Conservation (phyloP, 2,113 vertebrate species). For the Eptesicus fuscus region DNA sequence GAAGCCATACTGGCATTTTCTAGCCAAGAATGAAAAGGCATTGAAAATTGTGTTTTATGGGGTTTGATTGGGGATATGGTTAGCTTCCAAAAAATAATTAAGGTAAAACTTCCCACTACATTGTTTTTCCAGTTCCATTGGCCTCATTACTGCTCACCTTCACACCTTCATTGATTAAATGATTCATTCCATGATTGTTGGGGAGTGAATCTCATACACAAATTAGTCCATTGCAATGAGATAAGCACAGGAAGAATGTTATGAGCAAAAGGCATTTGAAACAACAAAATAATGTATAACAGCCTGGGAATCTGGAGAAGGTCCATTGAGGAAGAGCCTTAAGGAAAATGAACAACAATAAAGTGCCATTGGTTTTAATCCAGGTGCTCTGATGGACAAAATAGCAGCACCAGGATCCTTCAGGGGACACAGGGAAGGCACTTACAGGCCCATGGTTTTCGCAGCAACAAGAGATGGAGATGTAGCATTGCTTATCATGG, state of each 20-base stretch:
- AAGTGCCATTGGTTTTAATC: not conserved
- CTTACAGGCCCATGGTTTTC: rapidly evolving
- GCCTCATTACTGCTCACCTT: not conserved
- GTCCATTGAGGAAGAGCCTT: not conserved
- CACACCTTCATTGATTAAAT: not conserved
- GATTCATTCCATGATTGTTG: not conserved
- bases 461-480: not conserved
- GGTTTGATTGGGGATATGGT: rapidly evolving
- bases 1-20: not conserved
- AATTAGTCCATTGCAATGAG: not conserved
- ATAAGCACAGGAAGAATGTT: not conserved
- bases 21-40: not conserved
- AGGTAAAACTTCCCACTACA: not conserved
- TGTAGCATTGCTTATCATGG: not conserved
- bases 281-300: not conserved
- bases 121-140: not conserved
- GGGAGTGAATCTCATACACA: not conserved
- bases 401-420: not conserved
- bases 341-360: not conserved
- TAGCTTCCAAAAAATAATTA: not conserved
- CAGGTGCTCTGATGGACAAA: not conserved
- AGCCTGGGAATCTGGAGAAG: not conserved
- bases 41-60: not conserved
- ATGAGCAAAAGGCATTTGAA: not conserved
- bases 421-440: not conserved